Percentiles rank a stretch among this genome's conserved stretches.
Evolutionary conservation across 2,113 vertebrate species (phyloP).

Genomic region (Perognathus longimembris): DNA sequence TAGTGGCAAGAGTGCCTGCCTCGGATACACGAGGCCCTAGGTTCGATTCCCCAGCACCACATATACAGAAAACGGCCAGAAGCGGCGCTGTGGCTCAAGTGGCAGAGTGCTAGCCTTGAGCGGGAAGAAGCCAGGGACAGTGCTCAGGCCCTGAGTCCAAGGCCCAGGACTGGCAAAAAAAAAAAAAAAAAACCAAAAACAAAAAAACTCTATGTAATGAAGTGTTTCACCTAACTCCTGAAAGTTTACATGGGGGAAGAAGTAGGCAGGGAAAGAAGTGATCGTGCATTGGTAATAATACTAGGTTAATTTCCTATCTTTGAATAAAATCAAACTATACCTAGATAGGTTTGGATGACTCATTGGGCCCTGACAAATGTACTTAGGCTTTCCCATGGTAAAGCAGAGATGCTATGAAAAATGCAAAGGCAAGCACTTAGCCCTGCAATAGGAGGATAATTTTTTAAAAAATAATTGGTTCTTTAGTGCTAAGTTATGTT

Average conservation of each 20-base stretch:
- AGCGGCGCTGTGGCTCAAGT: no score
- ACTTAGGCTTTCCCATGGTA: rapidly evolving
- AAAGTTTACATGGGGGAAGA: neutral
- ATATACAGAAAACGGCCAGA: no score
- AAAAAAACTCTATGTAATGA: neutral
- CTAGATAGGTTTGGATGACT: neutral
- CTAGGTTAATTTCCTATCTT: neutral
- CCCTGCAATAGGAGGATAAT: neutral
- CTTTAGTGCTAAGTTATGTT: conserved; percentile 70
- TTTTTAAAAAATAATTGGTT: conserved; percentile 59
- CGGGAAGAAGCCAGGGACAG: no score
- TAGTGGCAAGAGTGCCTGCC: no score
- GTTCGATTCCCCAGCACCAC: no score
- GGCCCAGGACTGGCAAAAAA: no score
- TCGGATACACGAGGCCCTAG: no score
- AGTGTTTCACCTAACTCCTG: neutral
- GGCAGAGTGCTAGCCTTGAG: no score
- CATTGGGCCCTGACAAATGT: neutral
- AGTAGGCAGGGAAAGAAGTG: rapidly evolving
- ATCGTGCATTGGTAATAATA: neutral
- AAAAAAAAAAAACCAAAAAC: no score
- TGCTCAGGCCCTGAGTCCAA: no score
- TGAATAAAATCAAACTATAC: neutral
- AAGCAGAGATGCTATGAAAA: neutral
- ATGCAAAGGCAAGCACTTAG: neutral